A percentile compares a stretch with the other conserved stretches of the same genome.
Evolutionary conservation across 2,797 vertebrate species (phyloP).

Genomic region (Tenualosa thibaudeaui): DNA sequence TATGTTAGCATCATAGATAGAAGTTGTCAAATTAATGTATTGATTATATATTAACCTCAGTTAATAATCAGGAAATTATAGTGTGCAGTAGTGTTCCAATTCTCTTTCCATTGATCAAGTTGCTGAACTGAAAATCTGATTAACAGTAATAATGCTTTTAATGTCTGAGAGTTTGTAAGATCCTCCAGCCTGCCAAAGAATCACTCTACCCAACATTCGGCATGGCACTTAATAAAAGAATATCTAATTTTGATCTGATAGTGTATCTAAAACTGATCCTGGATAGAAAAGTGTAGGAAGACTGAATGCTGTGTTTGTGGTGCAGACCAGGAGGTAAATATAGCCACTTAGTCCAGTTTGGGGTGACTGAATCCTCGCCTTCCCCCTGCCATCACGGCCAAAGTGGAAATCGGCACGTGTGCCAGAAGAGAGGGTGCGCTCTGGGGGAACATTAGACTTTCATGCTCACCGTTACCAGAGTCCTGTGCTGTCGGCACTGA

Average conservation of each 20-base stretch:
- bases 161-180: not conserved
- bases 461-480: constrained; percentile 41
- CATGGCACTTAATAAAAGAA: not conserved
- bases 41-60: too few relatives aligned
- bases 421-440: constrained; percentile 49
- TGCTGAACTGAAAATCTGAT: not conserved
- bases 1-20: too few relatives aligned
- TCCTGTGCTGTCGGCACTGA: constrained; percentile 10
- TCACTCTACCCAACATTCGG: not conserved
- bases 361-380: constrained; percentile 38
- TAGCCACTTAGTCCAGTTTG: constrained; percentile 43
- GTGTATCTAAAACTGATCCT: not conserved
- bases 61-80: too few relatives aligned
- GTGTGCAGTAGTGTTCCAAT: not conserved
- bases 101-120: not conserved
- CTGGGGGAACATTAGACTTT: constrained; percentile 56
- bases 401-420: constrained; percentile 24
- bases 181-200: not conserved
- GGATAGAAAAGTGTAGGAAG: not conserved
- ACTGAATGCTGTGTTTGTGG: not conserved
- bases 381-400: not conserved
- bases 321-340: constrained; percentile 28
- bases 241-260: not conserved
- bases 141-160: not conserved
- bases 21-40: too few relatives aligned